Evolutionary conservation across 2,113 vertebrate genomes (phyloP).

Genomic region (Sinocyclocheilus rhinocerous): DNA sequence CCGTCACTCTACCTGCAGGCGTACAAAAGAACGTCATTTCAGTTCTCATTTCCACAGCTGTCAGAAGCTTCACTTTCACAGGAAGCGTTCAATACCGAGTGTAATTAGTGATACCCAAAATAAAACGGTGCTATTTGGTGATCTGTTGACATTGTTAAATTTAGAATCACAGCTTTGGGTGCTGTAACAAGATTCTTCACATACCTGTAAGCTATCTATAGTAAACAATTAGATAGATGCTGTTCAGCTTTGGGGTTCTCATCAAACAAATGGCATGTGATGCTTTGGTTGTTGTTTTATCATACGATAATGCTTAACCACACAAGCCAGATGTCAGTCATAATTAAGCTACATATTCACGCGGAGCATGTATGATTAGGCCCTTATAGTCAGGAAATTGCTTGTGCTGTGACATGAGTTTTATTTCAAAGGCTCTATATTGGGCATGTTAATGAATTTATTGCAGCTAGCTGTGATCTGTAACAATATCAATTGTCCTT

Average conservation of each 20-base stretch:
- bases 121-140: conserved; percentile 63
- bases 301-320: neutral
- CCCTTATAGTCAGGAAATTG: conserved; percentile 2
- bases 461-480: neutral
- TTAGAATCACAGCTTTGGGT: conserved; percentile 40
- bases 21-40: conserved; percentile 64
- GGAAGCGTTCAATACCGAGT: conserved; percentile 69
- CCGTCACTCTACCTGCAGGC: conserved; percentile 67
- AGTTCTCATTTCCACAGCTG: conserved; percentile 75
- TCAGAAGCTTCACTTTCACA: conserved; percentile 70
- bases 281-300: conserved; percentile 17
- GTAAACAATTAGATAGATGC: conserved; percentile 4
- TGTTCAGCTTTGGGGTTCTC: conserved; percentile 12
- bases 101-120: conserved; percentile 76
- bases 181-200: conserved; percentile 23
- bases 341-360: neutral
- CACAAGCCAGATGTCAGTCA: neutral
- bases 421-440: neutral
- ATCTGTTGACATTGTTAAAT: conserved; percentile 48
- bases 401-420: conserved; percentile 5
- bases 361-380: neutral
- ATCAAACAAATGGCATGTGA: conserved; percentile 30
- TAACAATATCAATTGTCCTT: neutral
- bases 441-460: conserved; percentile 9
- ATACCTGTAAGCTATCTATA: conserved; percentile 25